These are phyloP conservation scores for Limonius californicus DNA, from an alignment of 1,140 invertebrate species.

Conservation along the genomic window DNA sequence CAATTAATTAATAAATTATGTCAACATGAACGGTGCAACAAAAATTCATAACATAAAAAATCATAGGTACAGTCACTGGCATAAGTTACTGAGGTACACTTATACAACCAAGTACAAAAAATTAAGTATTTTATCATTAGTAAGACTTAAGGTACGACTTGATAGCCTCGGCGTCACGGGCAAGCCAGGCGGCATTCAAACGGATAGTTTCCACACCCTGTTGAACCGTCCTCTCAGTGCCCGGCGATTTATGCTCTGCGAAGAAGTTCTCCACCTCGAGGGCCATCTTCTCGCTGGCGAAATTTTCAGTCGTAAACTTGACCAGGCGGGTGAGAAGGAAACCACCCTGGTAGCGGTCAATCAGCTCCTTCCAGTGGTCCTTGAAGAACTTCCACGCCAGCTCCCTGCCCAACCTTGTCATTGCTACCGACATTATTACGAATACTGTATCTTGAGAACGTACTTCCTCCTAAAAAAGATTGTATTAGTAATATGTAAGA, in stretches of 20 bases:
- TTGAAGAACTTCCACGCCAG: slow-evolving; percentile 90
- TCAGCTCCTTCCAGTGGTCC: slow-evolving; percentile 72
- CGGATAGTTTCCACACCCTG: slow-evolving; percentile 88
- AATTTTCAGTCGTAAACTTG: slow-evolving; percentile 86
- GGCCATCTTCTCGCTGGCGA: slow-evolving; percentile 75
- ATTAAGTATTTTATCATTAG: slow-evolving; percentile 24
- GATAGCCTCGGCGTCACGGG: slow-evolving; percentile 65
- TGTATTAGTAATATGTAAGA: too few relatives aligned
- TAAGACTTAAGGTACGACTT: slow-evolving; percentile 52
- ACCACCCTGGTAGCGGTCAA: slow-evolving; percentile 75
- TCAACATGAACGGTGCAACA: slow-evolving; percentile 9
- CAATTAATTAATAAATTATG: slow-evolving; percentile 11
- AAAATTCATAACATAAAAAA: slow-evolving; percentile 12
- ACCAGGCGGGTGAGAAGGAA: slow-evolving; percentile 76
- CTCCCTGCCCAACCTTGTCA: slow-evolving; percentile 72
- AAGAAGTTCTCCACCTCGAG: slow-evolving; percentile 85
- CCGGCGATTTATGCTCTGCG: slow-evolving; percentile 66
- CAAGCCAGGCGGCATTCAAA: slow-evolving; percentile 81
- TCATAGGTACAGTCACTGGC: slow-evolving; percentile 37
- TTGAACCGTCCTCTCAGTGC: slow-evolving; percentile 80
- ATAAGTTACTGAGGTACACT: slow-evolving; percentile 25
- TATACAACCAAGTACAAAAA: slow-evolving; percentile 21
- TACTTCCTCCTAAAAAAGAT: slow-evolving; percentile 79
- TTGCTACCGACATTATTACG: slow-evolving; percentile 79
- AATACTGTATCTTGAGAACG: slow-evolving; percentile 86